Evolutionary conservation across 2,113 vertebrate genomes (phyloP), one percentile per base, ranked within the genome.

Genomic region (Menidia beryllina): DNA sequence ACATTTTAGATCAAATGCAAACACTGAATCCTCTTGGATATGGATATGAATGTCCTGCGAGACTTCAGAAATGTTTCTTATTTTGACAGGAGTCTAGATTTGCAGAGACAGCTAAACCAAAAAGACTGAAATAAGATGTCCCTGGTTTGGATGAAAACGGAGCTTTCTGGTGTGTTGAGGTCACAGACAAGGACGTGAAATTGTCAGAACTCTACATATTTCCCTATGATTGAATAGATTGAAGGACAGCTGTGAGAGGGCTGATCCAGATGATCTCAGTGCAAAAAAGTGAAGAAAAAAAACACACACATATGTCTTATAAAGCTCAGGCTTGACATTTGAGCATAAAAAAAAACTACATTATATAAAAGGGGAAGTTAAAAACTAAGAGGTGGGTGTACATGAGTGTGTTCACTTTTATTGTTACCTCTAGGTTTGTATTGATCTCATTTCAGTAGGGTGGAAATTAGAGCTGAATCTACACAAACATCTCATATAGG

Each of bases 191-290:
- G 17, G 41, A 43, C 41, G 6, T 43, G 2, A 45, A 47, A 27
- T 55, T 39, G n/a, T 15, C 45, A 34, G 7, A 34, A 34, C 23
- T 51, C 34, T 34, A 43, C 38, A 61, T 53, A 39, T 52, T 34
- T 56, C 24, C 49, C 76, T 64, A 73, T 39, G 63, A 59, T 75
- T 64, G 58, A 71, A 64, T 63, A 71, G 13, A 65, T 49, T 27
- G 53, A 75, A 51, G 20, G 64, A 61, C 81, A 86, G 81, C 73
- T 84, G 86, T 58, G 27, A 55, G 71, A 78, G 53, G 73, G 77
- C 58, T 69, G 69, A 20, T 68, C 67, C 41, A 20, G 54, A 74
- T 77, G 71, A 79, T 68, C 61, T 79, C 74, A 79, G 48, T 54
- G 70, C 19, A 62, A 21, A n/a, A 52, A 65, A 48, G n/a, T n/a